Evolutionary conservation across 1,140 invertebrate species (phyloP).

Genomic region (Bradysia coprophila): DNA sequence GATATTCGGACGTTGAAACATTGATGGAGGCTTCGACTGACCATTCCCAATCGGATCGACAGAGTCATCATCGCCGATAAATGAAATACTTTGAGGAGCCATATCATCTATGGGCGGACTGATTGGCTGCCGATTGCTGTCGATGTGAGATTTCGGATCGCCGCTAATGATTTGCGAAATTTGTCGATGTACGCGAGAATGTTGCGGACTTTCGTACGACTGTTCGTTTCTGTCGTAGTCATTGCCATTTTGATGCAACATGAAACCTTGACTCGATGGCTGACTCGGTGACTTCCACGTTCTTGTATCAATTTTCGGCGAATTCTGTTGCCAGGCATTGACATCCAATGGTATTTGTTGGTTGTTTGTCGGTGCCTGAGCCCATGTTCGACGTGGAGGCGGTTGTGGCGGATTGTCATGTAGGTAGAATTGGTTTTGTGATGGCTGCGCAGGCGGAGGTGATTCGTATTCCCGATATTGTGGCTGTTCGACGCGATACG

Average conservation of each 20-base stretch:
- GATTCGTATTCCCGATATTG: slow-evolving; percentile 14
- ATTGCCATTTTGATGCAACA: slow-evolving; percentile 20
- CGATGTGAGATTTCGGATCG: slow-evolving; percentile 8
- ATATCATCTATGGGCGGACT: slow-evolving; percentile 51
- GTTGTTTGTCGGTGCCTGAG: slow-evolving; percentile 33
- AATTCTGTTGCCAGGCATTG: slow-evolving; percentile 3
- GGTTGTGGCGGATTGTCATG: slow-evolving; percentile 39
- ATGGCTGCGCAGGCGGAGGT: slow-evolving; percentile 10
- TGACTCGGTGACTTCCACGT: slow-evolving; percentile 11
- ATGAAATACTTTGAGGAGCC: slow-evolving; percentile 83
- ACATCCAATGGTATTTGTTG: slow-evolving; percentile 4
- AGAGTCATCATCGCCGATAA: slow-evolving; percentile 49
- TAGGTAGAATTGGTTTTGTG: slow-evolving; percentile 45
- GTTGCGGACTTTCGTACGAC: slow-evolving; percentile 17
- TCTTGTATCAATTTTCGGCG: slow-evolving; percentile 7
- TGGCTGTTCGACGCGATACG: slow-evolving; percentile 8
- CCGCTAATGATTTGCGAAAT: slow-evolving; percentile 17
- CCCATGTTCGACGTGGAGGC: slow-evolving; percentile 50
- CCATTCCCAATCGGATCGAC: not conserved
- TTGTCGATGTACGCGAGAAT: slow-evolving; percentile 13
- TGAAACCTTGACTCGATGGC: slow-evolving; percentile 10
- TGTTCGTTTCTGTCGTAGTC: slow-evolving; percentile 13
- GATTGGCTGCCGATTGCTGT: slow-evolving; percentile 37
- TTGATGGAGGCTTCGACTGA: not conserved
- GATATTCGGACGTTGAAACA: slow-evolving; percentile 12